phyloP scores from a whole-genome alignment of 2,113 vertebrate species.

The Peromyscus leucopus region DNA sequence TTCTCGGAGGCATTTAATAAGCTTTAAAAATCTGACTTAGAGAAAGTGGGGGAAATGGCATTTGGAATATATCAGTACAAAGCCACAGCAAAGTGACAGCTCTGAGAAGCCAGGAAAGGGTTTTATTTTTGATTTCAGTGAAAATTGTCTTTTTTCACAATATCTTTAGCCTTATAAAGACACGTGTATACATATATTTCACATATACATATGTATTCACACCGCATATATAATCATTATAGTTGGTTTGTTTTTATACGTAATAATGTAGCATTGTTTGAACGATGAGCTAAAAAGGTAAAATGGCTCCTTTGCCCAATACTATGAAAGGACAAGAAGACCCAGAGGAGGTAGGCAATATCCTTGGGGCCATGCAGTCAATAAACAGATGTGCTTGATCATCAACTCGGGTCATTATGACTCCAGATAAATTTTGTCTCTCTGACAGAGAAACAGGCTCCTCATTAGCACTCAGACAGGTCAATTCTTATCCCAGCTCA shows the following conservation, averaged over 20 bases:
- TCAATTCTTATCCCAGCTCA: neutral
- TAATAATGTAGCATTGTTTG: neutral
- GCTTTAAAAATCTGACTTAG: conserved; percentile 13
- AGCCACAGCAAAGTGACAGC: neutral
- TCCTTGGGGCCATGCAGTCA: neutral
- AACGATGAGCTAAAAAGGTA: neutral
- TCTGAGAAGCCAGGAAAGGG: neutral
- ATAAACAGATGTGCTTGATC: neutral
- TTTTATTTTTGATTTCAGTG: neutral
- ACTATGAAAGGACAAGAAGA: neutral
- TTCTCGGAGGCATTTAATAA: conserved; percentile 32
- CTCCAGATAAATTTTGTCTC: neutral
- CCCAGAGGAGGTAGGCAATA: neutral
- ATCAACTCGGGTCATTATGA: neutral
- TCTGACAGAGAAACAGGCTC: neutral
- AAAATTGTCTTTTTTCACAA: neutral
- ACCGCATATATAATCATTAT: neutral
- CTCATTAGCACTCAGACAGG: neutral
- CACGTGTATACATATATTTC: neutral
- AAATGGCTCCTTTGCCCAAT: neutral
- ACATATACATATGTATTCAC: neutral
- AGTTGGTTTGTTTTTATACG: neutral
- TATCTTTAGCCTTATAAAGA: neutral
- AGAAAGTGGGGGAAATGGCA: neutral
- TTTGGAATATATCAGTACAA: neutral